Base-by-base conservation (phyloP, 2,113 vertebrate genomes). In the Sciurus niger region DNA sequence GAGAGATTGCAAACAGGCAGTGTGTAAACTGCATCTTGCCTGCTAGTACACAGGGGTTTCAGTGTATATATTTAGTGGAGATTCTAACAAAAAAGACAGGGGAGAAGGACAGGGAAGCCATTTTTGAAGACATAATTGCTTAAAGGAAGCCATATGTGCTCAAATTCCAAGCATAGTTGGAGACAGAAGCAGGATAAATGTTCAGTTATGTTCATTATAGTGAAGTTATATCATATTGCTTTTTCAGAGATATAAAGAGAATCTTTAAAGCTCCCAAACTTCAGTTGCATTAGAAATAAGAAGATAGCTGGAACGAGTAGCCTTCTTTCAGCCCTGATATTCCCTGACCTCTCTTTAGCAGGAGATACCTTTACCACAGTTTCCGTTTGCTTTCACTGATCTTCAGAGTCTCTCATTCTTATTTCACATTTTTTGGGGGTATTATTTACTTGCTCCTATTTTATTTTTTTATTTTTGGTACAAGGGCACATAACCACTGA, bases 91-190 rank as follows among this genome's bases (percentile, higher is more conserved):
- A 73, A 86, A 84, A 74, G 40, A 17, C 8, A 85, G 60, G 25
- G 40, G 65, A 40, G 63, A n/a, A 63, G 83, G 55, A 67, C 72
- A 93, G 90, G 65, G 34, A 78, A 88, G 55, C n/a, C 16, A 51
- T 32, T 65, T 65, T 67, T 53, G 37, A 72, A 83, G 53, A 67
- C 43, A 32, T 1, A 53, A 32, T 72, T 63, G 55, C 51, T 55
- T 68, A 80, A 65, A 79, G n/a, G 84, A 73, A 20, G 28, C 46
- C 30, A 7, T 77, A 12, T 4, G 6, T 79, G 40, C 8, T 51
- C 32, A 84, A 84, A 58, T 90, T 79, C 84, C 82, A 95, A 65
- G 77, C 68, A 20, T 13, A 58, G 14, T 11, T 46, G 40, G 85
- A 51, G 77, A 70, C 20, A 43, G 6, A 55, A 22, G 28, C 32